Conservation (phyloP, 2,888 invertebrate species). For the Pyrrhia umbra region DNA sequence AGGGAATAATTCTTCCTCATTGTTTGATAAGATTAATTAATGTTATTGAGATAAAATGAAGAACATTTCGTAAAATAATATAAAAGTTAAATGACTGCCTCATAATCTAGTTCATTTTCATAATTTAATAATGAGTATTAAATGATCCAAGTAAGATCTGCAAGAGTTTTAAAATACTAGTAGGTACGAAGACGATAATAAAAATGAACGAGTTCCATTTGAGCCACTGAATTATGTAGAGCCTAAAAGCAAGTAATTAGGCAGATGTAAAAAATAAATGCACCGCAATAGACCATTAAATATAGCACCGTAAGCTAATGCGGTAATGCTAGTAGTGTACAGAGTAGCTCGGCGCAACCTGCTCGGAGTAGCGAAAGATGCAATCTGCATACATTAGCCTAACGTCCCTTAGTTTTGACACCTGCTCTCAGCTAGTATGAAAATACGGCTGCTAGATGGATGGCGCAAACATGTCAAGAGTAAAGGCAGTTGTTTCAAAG, state of each 20-base stretch:
- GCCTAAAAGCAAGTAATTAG: slow-evolving; percentile 46
- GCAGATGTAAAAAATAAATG: slow-evolving; percentile 50
- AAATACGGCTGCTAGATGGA: slow-evolving; percentile 80
- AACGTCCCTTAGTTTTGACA: slow-evolving; percentile 89
- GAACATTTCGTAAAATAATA: background rate
- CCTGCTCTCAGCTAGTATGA: slow-evolving; percentile 82
- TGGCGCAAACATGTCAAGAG: slow-evolving; percentile 85
- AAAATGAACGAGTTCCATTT: slow-evolving; percentile 21
- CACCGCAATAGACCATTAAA: slow-evolving; percentile 72
- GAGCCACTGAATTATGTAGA: slow-evolving; percentile 18
- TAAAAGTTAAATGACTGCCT: too few relatives aligned
- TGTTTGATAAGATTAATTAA: slow-evolving; percentile 4
- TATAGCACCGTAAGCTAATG: slow-evolving; percentile 77
- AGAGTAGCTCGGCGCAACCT: slow-evolving; percentile 61
- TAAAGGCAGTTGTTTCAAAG: slow-evolving; percentile 79
- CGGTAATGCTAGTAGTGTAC: slow-evolving; percentile 71
- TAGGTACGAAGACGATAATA: background rate
- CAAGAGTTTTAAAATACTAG: background rate
- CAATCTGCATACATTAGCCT: slow-evolving; percentile 90
- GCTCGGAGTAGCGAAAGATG: slow-evolving; percentile 79
- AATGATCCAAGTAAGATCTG: background rate
- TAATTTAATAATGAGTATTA: too few relatives aligned
- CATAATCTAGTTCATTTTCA: too few relatives aligned
- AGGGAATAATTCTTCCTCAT: slow-evolving; percentile 18
- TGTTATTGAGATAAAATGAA: too few relatives aligned